Evolutionary conservation across 2,113 vertebrate genomes (phyloP), one percentile per base, ranked within the genome.

Genomic region (Anthoscopus minutus): DNA sequence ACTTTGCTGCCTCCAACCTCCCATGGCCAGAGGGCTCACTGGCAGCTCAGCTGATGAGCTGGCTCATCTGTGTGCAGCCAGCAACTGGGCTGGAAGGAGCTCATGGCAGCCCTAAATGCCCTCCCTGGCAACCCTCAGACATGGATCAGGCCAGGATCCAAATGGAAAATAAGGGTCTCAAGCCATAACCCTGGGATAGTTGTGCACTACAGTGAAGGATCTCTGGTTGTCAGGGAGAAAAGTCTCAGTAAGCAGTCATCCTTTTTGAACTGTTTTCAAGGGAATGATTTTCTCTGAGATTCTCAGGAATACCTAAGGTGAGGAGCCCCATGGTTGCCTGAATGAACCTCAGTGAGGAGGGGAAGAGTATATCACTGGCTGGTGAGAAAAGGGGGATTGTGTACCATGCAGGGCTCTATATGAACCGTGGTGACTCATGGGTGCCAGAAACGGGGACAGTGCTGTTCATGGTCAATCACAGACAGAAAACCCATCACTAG

Each of bases 81-180:
- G 92, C 88, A 93, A 97, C 72, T 94, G 94, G 92, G 88, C 86
- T 88, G 94, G 93, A 97, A 97, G 95, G 53, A 95, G 82, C 82
- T 93, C 82, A 74, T 20, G 6, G 78, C 91, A 94, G 93, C 71
- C 93, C 93, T 94, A 95, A 94, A 96, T 92, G 92, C 81, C 91
- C 96, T 94, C 84, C 81, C 93, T 88, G 88, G 93, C 76, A 96
- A 81, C 45, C 48, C 86, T 93, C 60, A 84, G 80, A 92, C 90
- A 72, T 6, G 27, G 89, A 85, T 96, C 76, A 78, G 76, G 89
- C 65, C 24, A 37, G 62, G 31, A 86, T 94, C 81, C 85, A 92
- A 91, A n/a, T 13, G 13, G 66, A 95, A 96, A 88, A 95, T 47
- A 73, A 74, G 90, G 91, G 91, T 95, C 79, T 53, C 21, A 61